Base-by-base conservation (phyloP, 2,797 vertebrate genomes). In the Buphagus erythrorhynchus region DNA sequence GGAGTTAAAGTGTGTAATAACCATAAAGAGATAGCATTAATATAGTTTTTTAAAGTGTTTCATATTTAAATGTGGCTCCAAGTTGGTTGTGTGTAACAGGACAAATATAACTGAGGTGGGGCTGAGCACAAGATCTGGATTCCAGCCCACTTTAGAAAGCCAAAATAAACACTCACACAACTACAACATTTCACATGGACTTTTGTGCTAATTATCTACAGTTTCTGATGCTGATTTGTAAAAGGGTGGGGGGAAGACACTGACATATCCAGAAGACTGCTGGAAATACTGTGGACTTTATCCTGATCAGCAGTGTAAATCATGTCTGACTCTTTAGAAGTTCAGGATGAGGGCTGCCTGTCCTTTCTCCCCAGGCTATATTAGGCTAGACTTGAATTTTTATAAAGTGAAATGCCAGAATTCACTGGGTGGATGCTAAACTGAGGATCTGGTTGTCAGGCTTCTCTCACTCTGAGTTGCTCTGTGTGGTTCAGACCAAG, bases 71-170 rank as follows among this genome's bases (percentile, higher is more conserved):
- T 85, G 81, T n/a, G 57, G 75, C 85, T 97, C 88, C 54, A 54
- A 93, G 94, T 97, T 95, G 97, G 91, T 97, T 97, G 93, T 96
- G 74, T 63, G 29, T 90, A 91, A 96, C 91, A 94, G 92, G 95
- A 96, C 94, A 97, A 98, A 96, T 98, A 97, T 97, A 97, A 91
- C 89, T 89, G 97, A 98, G 97, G 97, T 97, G 94, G 96, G 88
- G 97, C 94, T 93, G 88, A 95, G 94, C 94, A 69, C 51, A 96
- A 91, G 93, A 97, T 81, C 91, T 98, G 97, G 97, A 96, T 94
- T 94, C 93, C 92, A 95, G 96, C 95, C 95, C 10, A 31, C 67
- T 95, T 83, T 36, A 95, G 88, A 81, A 92, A 96, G 97, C 97
- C 97, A 98, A 97, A 97, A 96, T 83, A 98, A 98, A 98, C 95